phyloP scores from a whole-genome alignment of 2,888 invertebrate species.

The Xestia xanthographa region DNA sequence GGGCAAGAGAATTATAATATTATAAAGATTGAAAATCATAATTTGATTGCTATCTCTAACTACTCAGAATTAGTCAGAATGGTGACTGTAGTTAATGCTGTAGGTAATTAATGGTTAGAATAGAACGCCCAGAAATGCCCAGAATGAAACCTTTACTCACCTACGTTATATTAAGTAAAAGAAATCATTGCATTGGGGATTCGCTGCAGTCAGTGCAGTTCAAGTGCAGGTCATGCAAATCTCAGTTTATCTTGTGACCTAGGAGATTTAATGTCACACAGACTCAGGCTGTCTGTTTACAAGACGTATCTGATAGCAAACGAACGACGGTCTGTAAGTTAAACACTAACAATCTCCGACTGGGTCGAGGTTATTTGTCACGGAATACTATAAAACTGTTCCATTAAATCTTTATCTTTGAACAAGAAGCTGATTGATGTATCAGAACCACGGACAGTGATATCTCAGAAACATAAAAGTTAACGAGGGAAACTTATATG shows the following conservation, averaged over 20 bases:
- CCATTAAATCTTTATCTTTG: conserved; percentile 23
- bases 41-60: neutral
- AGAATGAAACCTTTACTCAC: neutral
- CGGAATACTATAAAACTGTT: conserved; percentile 42
- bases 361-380: conserved; percentile 62
- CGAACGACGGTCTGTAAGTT: conserved; percentile 66
- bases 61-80: neutral
- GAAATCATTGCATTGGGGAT: conserved; percentile 26
- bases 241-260: conserved; percentile 79
- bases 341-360: conserved; percentile 56
- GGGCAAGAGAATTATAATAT: too few species aligned
- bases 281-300: conserved; percentile 70
- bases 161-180: neutral
- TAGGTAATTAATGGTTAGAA: neutral
- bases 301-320: conserved; percentile 61
- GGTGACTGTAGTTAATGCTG: neutral
- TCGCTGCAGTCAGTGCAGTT: conserved; percentile 56
- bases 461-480: conserved; percentile 17
- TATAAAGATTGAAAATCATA: neutral
- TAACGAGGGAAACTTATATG: neutral
- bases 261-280: conserved; percentile 81
- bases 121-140: too few species aligned
- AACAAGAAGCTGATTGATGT: conserved; percentile 25
- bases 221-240: conserved; percentile 75
- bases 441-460: neutral